Conservation (phyloP, 2,797 vertebrate genomes). For the Notolepis coatsorum region DNA sequence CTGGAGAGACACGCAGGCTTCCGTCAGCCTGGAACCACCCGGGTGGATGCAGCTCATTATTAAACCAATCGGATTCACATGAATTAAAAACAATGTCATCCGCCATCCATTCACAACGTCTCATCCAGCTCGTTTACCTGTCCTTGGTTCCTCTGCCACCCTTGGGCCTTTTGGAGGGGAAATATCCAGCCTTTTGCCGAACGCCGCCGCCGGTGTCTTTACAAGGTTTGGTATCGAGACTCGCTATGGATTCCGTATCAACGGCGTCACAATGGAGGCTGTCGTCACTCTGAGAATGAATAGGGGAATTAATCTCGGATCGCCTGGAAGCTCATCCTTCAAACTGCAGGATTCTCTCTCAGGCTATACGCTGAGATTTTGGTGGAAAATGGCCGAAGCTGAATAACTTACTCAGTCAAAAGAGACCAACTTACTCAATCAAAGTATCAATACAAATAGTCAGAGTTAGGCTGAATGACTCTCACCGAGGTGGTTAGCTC, state of each 20-base stretch:
- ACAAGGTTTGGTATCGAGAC: conserved; percentile 44
- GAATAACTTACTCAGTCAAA: too few species aligned
- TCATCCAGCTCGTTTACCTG: conserved; percentile 57
- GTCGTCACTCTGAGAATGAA: conserved; percentile 23
- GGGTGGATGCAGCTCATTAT: neutral
- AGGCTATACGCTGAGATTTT: too few species aligned
- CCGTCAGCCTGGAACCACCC: conserved; percentile 62
- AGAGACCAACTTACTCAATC: too few species aligned
- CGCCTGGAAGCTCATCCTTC: neutral
- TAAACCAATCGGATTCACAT: conserved; percentile 18
- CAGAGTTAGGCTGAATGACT: too few species aligned
- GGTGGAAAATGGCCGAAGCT: too few species aligned
- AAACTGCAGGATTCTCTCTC: neutral
- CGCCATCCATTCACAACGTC: neutral
- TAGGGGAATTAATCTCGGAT: neutral
- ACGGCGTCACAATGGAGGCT: conserved; percentile 26
- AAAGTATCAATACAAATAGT: too few species aligned
- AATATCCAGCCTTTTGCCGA: neutral
- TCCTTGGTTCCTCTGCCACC: conserved; percentile 29
- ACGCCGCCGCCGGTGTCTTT: conserved; percentile 31
- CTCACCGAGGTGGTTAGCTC: too few species aligned
- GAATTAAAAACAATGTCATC: neutral
- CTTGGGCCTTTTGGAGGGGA: conserved; percentile 10
- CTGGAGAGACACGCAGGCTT: conserved; percentile 83
- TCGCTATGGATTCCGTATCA: conserved; percentile 34